Conservation (phyloP, 2,888 invertebrate genomes). For the Agrochola circellaris region DNA sequence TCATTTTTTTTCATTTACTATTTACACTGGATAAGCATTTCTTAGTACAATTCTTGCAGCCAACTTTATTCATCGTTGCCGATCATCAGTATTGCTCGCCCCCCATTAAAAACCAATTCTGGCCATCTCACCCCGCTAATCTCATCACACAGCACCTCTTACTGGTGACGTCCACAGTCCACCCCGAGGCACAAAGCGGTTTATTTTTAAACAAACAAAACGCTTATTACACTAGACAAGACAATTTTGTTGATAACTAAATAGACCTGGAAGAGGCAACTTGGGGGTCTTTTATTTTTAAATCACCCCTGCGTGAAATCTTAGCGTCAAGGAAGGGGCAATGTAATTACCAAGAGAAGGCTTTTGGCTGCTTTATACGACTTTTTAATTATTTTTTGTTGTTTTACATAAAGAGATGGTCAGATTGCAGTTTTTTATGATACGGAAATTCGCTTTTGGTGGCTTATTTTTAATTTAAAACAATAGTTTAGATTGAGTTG, state of each 20-base stretch:
- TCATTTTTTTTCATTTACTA: too few relatives aligned
- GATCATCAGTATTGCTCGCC: too few relatives aligned
- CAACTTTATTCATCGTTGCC: background rate
- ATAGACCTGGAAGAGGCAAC: constrained; percentile 68
- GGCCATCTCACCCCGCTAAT: constrained; percentile 12
- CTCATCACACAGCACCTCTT: background rate
- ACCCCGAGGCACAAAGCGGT: constrained; percentile 41
- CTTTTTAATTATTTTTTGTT: constrained; percentile 62
- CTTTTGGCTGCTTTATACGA: constrained; percentile 37
- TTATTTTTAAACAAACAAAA: constrained; percentile 63
- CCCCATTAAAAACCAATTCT: background rate
- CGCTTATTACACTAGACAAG: constrained; percentile 66
- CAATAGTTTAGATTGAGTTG: background rate
- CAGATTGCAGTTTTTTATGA: constrained; percentile 49
- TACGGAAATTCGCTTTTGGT: constrained; percentile 2
- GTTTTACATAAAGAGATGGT: constrained; percentile 46
- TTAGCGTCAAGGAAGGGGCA: constrained; percentile 64
- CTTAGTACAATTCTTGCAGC: background rate
- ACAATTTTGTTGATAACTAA: constrained; percentile 69
- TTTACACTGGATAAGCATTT: too few relatives aligned
- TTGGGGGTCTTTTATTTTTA: constrained; percentile 74
- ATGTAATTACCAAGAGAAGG: constrained; percentile 67
- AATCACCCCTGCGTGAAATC: constrained; percentile 72
- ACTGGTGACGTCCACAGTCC: constrained; percentile 20
- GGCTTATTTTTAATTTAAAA: background rate